Conservation (phyloP, 2,888 invertebrate species). For the Cacoxenus indagator region DNA sequence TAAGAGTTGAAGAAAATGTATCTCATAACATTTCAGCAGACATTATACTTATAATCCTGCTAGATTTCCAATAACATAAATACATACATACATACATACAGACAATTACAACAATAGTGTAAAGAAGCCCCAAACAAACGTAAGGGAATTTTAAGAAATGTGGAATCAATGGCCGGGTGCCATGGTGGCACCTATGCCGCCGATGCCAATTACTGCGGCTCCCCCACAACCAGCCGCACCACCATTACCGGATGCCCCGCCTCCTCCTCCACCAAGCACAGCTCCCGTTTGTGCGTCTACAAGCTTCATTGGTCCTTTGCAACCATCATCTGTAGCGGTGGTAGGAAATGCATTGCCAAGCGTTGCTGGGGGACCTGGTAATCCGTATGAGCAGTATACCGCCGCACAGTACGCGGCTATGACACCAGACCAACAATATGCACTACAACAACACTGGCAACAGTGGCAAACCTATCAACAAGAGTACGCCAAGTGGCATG, state of each 20-base stretch:
- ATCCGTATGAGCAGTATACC: conserved; percentile 62
- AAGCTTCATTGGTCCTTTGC: conserved; percentile 44
- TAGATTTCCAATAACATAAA: too few relatives aligned
- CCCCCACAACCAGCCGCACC: conserved; percentile 54
- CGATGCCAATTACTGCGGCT: conserved; percentile 42
- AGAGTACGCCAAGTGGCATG: conserved; percentile 70
- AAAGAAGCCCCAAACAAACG: background rate
- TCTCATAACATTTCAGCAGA: too few relatives aligned
- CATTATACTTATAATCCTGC: too few relatives aligned
- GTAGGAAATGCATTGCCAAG: conserved; percentile 22
- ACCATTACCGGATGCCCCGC: conserved; percentile 55
- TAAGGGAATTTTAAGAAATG: conserved; percentile 41
- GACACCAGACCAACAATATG: conserved; percentile 68
- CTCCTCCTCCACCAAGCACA: conserved; percentile 48
- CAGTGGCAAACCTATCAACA: conserved; percentile 71
- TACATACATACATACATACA: too few relatives aligned
- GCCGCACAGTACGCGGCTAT: conserved; percentile 67
- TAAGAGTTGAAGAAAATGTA: too few relatives aligned
- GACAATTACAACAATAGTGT: background rate
- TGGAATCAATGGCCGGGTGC: conserved; percentile 63
- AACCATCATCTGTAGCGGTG: conserved; percentile 24
- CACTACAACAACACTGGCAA: conserved; percentile 70
- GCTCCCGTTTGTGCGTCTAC: conserved; percentile 21
- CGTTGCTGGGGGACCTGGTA: conserved; percentile 29
- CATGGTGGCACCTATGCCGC: conserved; percentile 30